A percentile compares a stretch with the other conserved stretches of the same genome.
Conservation (phyloP, 1,140 invertebrate genomes). For the Himalopsyche phryganea region DNA sequence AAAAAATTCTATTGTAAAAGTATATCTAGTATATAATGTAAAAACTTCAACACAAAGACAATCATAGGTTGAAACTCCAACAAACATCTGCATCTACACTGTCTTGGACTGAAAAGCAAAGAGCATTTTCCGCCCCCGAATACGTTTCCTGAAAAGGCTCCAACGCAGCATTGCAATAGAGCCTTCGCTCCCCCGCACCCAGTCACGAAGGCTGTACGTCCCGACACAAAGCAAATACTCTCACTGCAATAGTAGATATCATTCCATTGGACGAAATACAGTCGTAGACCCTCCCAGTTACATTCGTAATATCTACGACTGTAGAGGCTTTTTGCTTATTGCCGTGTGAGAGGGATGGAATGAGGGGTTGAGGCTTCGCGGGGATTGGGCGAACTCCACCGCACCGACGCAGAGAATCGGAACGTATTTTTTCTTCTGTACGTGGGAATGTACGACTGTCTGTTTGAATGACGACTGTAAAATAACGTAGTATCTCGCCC, state of each 20-base stretch:
- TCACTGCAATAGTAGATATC: slow-evolving; percentile 27
- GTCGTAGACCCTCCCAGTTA: slow-evolving; percentile 33
- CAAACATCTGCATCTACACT: not conserved
- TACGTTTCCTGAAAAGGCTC: slow-evolving; percentile 5
- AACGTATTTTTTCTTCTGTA: slow-evolving; percentile 25
- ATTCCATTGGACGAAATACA: slow-evolving; percentile 30
- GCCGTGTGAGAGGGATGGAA: slow-evolving; percentile 15
- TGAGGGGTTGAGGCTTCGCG: slow-evolving; percentile 9
- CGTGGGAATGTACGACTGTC: slow-evolving; percentile 27
- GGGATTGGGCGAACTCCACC: slow-evolving; percentile 10
- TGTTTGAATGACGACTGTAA: slow-evolving; percentile 29
- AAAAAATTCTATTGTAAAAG: too few relatives aligned
- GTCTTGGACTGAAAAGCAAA: slow-evolving; percentile 8
- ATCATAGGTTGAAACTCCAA: not conserved
- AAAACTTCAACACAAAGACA: too few relatives aligned
- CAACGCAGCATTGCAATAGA: slow-evolving; percentile 13
- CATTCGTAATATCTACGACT: slow-evolving; percentile 34
- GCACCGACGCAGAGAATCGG: slow-evolving; percentile 21
- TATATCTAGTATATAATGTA: too few relatives aligned
- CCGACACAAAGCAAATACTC: slow-evolving; percentile 21
- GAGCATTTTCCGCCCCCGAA: slow-evolving; percentile 10
- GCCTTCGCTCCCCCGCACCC: slow-evolving; percentile 8
- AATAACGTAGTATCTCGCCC: not conserved
- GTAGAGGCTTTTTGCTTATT: slow-evolving; percentile 28
- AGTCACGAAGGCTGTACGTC: slow-evolving; percentile 13